These are phyloP conservation scores for Micrasema longulum DNA, from an alignment of 1,140 invertebrate species.

Conservation along the genomic window DNA sequence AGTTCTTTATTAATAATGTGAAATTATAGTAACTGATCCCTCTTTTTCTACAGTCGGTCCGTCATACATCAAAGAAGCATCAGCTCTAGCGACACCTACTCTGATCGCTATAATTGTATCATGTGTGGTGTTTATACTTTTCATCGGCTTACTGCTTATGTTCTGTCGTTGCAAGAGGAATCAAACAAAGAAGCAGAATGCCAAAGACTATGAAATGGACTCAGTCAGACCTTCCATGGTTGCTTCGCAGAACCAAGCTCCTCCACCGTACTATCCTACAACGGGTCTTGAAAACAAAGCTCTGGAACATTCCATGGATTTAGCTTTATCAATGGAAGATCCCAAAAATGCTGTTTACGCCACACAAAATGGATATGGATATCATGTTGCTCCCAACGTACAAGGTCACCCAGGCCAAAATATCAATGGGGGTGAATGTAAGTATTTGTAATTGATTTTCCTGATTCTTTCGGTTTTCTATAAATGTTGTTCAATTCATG, in stretches of 20 bases:
- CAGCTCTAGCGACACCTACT: constrained; percentile 79
- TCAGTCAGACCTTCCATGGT: constrained; percentile 83
- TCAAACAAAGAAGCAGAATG: constrained; percentile 81
- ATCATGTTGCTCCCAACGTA: constrained; percentile 73
- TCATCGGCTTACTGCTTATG: constrained; percentile 80
- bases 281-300: constrained; percentile 92
- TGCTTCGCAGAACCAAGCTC: constrained; percentile 82
- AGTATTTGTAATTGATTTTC: constrained; percentile 61
- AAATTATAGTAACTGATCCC: no score
- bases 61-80: constrained; percentile 83
- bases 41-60: constrained; percentile 74
- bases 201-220: constrained; percentile 92
- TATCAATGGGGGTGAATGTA: constrained; percentile 81
- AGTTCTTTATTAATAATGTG: constrained; percentile 4
- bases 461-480: constrained; percentile 2
- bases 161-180: constrained; percentile 89
- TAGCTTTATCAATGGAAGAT: constrained; percentile 83
- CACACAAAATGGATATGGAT: constrained; percentile 85
- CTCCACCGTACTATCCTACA: constrained; percentile 86
- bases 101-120: constrained; percentile 85
- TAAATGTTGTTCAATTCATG: background rate
- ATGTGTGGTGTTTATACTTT: constrained; percentile 82
- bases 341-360: constrained; percentile 85
- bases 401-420: constrained; percentile 68
- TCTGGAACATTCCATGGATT: constrained; percentile 86